phyloP scores from a whole-genome alignment of 2,797 vertebrate species.

The Prionace glauca region DNA sequence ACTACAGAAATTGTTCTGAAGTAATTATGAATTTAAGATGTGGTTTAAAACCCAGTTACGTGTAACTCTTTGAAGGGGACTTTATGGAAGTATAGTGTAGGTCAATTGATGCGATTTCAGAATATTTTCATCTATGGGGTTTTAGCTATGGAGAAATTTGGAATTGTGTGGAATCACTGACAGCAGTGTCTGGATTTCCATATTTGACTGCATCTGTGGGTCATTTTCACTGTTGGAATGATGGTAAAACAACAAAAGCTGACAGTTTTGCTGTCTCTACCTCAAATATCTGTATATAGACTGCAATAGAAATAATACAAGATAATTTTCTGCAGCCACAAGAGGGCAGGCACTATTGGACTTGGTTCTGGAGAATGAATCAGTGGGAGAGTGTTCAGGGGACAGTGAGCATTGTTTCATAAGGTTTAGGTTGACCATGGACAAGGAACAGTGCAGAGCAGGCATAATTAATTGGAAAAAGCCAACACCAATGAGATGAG shows the following conservation, averaged over 20 bases:
- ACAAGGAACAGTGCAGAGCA: too few species aligned
- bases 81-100: background rate
- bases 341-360: too few species aligned
- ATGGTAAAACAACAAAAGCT: background rate
- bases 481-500: too few species aligned
- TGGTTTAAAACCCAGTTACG: background rate
- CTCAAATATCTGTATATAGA: too few species aligned
- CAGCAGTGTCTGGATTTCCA: background rate
- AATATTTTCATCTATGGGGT: background rate
- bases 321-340: too few species aligned
- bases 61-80: background rate
- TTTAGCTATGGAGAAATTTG: background rate
- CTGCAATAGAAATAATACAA: too few species aligned
- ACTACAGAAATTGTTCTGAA: background rate
- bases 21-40: background rate
- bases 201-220: background rate
- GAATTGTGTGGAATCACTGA: background rate
- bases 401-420: too few species aligned
- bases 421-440: too few species aligned
- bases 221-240: background rate
- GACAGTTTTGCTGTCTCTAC: background rate
- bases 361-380: too few species aligned
- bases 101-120: background rate
- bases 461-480: too few species aligned
- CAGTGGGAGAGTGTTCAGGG: too few species aligned